Percentiles rank a stretch among this genome's conserved stretches.
Evolutionary conservation across 1,140 invertebrate species (phyloP).

Genomic region (Idris sp.): DNA sequence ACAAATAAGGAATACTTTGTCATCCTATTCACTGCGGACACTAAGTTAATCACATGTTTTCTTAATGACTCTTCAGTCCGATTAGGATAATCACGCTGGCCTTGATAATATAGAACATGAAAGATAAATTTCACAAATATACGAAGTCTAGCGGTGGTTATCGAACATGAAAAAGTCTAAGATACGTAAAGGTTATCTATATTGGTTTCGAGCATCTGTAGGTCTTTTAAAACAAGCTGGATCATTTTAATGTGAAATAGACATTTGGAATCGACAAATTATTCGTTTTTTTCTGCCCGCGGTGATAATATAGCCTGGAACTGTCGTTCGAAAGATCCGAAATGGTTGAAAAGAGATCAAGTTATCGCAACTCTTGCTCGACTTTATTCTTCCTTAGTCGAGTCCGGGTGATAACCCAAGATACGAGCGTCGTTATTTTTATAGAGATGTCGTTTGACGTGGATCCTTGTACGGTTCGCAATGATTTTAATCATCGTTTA

Average conservation of each 20-base stretch:
- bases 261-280: no score
- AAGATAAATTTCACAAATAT: conserved; percentile 48
- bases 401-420: conserved; percentile 40
- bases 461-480: conserved; percentile 13
- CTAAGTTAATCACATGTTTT: conserved; percentile 19
- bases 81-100: conserved; percentile 39
- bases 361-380: conserved; percentile 27
- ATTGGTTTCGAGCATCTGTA: conserved; percentile 19
- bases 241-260: no score
- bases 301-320: no score
- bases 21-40: not conserved
- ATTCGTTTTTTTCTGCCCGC: no score
- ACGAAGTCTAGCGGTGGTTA: conserved; percentile 13
- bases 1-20: conserved; percentile 16
- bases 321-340: conserved; percentile 25
- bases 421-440: conserved; percentile 37
- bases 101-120: conserved; percentile 50
- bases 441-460: conserved; percentile 5
- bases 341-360: conserved; percentile 30
- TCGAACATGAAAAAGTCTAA: conserved; percentile 24
- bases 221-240: no score
- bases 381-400: conserved; percentile 34
- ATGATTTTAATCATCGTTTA: not conserved
- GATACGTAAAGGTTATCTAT: conserved; percentile 48
- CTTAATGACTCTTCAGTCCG: conserved; percentile 37